A percentile compares a stretch with the other conserved stretches of the same genome.
Conservation (phyloP, 2,113 vertebrate species). For the Actenoides lindsayi region DNA sequence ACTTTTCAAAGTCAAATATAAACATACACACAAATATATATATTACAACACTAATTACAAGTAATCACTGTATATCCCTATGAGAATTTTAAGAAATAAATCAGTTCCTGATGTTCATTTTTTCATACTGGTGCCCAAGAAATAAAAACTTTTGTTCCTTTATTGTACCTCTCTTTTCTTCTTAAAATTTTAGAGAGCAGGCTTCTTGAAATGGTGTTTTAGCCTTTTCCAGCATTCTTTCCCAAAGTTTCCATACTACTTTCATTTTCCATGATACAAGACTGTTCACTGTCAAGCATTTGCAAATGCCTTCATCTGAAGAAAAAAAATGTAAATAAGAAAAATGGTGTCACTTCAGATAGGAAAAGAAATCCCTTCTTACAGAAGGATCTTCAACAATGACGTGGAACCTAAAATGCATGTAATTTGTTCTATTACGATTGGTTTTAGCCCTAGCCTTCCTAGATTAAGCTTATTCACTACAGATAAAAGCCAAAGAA, state of each 20-base stretch:
- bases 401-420: background rate
- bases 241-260: background rate
- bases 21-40: background rate
- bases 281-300: background rate
- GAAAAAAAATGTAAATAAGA: background rate
- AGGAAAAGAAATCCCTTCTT: background rate
- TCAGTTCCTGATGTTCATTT: background rate
- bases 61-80: background rate
- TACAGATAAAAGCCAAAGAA: background rate
- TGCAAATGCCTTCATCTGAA: background rate
- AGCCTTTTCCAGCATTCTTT: background rate
- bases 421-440: background rate
- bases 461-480: background rate
- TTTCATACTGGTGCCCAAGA: background rate
- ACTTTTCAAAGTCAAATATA: background rate
- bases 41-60: background rate
- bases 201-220: background rate
- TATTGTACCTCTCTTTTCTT: background rate
- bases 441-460: background rate
- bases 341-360: background rate
- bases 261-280: background rate
- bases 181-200: background rate
- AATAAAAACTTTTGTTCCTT: background rate
- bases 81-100: background rate
- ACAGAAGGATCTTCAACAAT: background rate